Base-by-base conservation (phyloP, 1,140 invertebrate species). In the Drosophila mayri region DNA sequence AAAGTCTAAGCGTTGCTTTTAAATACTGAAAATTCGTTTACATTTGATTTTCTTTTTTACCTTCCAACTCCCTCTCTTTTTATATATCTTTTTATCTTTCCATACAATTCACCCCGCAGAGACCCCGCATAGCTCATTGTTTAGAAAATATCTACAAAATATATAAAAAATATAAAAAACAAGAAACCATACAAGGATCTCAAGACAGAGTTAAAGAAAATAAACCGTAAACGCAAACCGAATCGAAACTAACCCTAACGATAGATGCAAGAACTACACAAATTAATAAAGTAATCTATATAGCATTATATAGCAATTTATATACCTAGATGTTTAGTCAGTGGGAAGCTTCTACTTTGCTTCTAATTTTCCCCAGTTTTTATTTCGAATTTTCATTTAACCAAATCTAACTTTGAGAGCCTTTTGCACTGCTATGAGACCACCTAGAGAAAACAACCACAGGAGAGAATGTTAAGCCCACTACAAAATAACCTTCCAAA, bases 401-500 rank as follows among this genome's bases (percentile, higher is more conserved):
- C 30, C 11, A 62, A 63, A 55, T 5, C 60, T 16, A 76, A 72
- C 59, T 65, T 60, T 57, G 65, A 77, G 87, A 68, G 85, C 85
- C 85, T 90, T 90, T 90, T 90, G 85, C 85, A 90, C 85, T 90
- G 85, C 85, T 90, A 90, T 78, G 73, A 90, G 79, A 90, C 85
- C 85, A 90, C 85, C 85, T 90, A 90, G 85, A 90, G 63, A 84
- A 80, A 79, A 79, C 41, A 73, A 76, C 67, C 68, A 58, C 74
- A 66, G 46, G 50, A 67, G 65, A 65, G 68, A 75, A 63, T 59
- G 22, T 32, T 25, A 62, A 66, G 16, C 67, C 71, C 68, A 73
- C 71, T 52, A 68, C 59, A 47, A 73, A 18, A 25, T 40, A 35
- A 10, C 30, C 32, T 20, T 16, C 38, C 1, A 44, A 47, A 25